phyloP scores from a whole-genome alignment of 2,888 invertebrate genomes.

The Cosmia pyralina region DNA sequence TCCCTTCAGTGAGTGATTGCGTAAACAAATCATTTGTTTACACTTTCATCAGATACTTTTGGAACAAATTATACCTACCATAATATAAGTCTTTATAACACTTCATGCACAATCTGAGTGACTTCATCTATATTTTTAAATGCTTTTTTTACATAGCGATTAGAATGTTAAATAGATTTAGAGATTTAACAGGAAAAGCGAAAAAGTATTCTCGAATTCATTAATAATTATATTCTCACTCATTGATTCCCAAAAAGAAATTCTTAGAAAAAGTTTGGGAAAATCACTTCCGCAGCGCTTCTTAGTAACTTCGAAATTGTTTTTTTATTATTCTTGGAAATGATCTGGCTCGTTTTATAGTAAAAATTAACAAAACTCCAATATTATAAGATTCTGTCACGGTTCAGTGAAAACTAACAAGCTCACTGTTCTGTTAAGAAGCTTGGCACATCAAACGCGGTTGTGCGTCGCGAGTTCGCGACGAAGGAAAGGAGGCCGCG shows the following conservation, averaged over 20 bases:
- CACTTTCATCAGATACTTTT: neutral
- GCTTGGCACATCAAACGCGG: slow-evolving; percentile 30
- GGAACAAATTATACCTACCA: neutral
- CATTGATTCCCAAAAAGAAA: neutral
- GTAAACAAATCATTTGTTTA: neutral
- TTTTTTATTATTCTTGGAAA: slow-evolving; percentile 14
- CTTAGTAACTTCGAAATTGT: neutral
- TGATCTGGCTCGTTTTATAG: neutral
- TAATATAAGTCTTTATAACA: neutral
- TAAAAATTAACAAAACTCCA: slow-evolving; percentile 1
- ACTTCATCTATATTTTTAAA: neutral
- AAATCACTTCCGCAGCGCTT: neutral
- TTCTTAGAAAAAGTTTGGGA: neutral
- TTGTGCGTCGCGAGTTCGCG: neutral
- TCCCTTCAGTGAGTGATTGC: neutral
- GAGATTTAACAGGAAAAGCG: neutral
- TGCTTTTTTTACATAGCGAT: neutral
- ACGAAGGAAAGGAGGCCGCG: slow-evolving; percentile 22
- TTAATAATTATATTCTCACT: slow-evolving; percentile 12
- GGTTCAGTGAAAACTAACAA: neutral
- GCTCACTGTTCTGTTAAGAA: slow-evolving; percentile 12
- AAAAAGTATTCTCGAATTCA: slow-evolving; percentile 1
- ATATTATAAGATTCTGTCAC: neutral
- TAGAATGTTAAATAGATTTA: neutral
- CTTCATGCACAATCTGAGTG: neutral